Evolutionary conservation across 2,113 vertebrate genomes (phyloP).

Genomic region (Lycocorax pyrrhopterus): DNA sequence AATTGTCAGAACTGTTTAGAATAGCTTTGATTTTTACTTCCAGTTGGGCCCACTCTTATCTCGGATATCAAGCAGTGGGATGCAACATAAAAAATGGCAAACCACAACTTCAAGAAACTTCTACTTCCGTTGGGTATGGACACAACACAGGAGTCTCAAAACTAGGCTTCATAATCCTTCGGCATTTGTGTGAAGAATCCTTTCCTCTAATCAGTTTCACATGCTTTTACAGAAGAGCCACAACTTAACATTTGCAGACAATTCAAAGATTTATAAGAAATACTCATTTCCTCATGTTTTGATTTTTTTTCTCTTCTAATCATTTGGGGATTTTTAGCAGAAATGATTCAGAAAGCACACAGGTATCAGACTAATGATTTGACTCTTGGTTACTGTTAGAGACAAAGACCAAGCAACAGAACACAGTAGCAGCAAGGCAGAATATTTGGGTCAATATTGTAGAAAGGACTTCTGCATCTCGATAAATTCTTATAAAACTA

Average conservation of each 20-base stretch:
- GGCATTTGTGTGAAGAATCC: neutral
- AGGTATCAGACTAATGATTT: neutral
- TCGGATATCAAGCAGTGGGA: neutral
- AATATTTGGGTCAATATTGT: neutral
- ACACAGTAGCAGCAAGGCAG: neutral
- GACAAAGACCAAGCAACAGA: neutral
- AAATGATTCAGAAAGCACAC: neutral
- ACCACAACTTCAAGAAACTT: neutral
- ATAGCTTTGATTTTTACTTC: constrained; percentile 5
- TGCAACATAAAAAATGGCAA: neutral
- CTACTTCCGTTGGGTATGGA: neutral
- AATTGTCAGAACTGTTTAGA: constrained; percentile 32
- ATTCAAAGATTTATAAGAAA: neutral
- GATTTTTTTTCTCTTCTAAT: neutral
- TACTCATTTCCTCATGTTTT: neutral
- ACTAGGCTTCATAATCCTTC: neutral
- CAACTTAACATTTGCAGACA: neutral
- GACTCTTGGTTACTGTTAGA: neutral
- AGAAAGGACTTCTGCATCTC: neutral
- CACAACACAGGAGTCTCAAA: neutral
- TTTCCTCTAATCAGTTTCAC: neutral
- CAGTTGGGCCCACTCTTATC: neutral
- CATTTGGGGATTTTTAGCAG: neutral
- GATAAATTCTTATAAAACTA: neutral
- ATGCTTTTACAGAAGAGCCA: neutral